Base-by-base conservation (phyloP, 2,888 invertebrate genomes). In the Tridacna crocea region DNA sequence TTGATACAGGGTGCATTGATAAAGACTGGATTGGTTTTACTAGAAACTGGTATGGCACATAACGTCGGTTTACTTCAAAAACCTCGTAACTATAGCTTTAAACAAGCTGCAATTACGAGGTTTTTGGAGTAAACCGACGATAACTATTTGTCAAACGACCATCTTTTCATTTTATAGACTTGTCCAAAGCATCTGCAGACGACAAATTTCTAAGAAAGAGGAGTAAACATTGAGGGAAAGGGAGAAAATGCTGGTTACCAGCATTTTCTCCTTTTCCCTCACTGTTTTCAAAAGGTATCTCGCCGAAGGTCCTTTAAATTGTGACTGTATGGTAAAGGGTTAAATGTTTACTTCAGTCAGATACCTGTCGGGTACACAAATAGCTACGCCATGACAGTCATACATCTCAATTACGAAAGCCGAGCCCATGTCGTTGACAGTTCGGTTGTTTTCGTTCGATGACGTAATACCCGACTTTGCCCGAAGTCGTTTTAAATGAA, bases 351-450 rank as follows among this genome's bases (percentile, higher is more conserved):
- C 3, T 3, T 55, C 55, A 55, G 55, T 55, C 55, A 55, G 55
- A 55, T 11, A 55, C 55, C 55, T 11, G 10, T 19, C 55, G 17
- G 55, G 55, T 55, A 55, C 36, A 36, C 6, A 19, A 55, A 55
- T 55, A 19, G 55, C 55, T 15, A 55, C 15, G 55, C 19, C 19
- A 55, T 55, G 55, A 55, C 66, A 46, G 66, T 46, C 46, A 19
- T 46, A n/a, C 27, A 46, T 36, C n/a, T 66, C 46, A 66, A 66
- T 66, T 66, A 66, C 27, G n/a, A 66, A 63, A 63, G 22, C 11
- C 27, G 19, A 17, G 27, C 19, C 17, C 66, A 13, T 24, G 47
- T 17, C 51, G 12, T 17, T 70, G 70, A 70, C 70, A 70, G 70
- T 36, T 51, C 70, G 70, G 48, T 48, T 51, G 22, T 70, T 13